Base-by-base conservation (phyloP, 2,888 invertebrate species). In the Cataglyphis cursor region DNA sequence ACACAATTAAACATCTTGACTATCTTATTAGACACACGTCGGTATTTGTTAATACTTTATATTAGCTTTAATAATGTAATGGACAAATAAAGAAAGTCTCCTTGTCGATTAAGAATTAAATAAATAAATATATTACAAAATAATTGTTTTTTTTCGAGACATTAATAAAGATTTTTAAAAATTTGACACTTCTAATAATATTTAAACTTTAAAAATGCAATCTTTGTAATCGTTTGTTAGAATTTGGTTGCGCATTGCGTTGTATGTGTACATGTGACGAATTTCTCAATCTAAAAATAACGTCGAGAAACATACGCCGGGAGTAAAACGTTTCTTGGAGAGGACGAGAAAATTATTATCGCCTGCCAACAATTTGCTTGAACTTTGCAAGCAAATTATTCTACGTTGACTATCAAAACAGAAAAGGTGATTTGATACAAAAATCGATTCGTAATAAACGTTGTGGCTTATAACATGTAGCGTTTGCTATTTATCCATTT, bases 261-360 rank as follows among this genome's bases (percentile, higher is more conserved):
- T 31, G 18, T 9, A 38, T 54, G 28, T 41, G 38, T 38, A 59
- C 59, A 70, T 24, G 59, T 70, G 59, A 76, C 65, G 38, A 74
- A 65, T 76, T 76, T 76, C 75, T 65, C 8, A 8, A 38, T 76
- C 75, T 76, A 80, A 75, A 88, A 86, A 81, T 83, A 70, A 65
- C 68, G 41, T 31, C 21, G 48, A 51, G 57, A 15, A 24, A 44
- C 75, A 72, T 41, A 68, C 54, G 35, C 10, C 62, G 44, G n/a
- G 44, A 48, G 44, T 38, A 44, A 44, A 12, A 73, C 41, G 61
- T 72, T 81, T 87, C 78, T 86, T 75, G 70, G 57, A 76, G 76
- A 83, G 78, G 72, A 88, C 44, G 66, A 83, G 89, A 81, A 86
- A 86, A 86, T 86, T 83, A 81, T 86, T 86, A 84, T 75, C 72